Conservation (phyloP, 2,113 vertebrate species). For the Panthera leo region DNA sequence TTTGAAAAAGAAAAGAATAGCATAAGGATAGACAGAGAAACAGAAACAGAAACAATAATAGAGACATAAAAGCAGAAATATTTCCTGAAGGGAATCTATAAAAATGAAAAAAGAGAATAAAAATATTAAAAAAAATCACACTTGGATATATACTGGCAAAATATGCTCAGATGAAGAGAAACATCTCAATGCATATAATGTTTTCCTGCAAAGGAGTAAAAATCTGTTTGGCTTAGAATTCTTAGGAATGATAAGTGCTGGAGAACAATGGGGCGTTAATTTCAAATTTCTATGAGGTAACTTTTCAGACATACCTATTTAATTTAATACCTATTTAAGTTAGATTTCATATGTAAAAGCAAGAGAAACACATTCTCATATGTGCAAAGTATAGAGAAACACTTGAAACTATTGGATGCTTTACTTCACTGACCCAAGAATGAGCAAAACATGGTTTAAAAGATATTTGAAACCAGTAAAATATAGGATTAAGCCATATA, state of each 20-base stretch:
- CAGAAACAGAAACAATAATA: not conserved
- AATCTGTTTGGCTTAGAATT: not conserved
- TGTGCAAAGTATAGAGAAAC: not conserved
- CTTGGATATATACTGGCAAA: not conserved
- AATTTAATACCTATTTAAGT: not conserved
- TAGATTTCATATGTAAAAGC: not conserved
- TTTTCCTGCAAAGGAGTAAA: not conserved
- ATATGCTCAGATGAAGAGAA: conserved; percentile 19
- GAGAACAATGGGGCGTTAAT: not conserved
- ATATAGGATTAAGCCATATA: conserved; percentile 1
- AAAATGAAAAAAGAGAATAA: conserved; percentile 14
- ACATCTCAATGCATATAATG: not conserved
- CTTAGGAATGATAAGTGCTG: not conserved
- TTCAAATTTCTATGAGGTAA: not conserved
- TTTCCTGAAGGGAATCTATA: not conserved
- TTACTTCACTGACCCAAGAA: not conserved
- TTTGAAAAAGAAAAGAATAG: not conserved
- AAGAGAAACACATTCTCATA: not conserved
- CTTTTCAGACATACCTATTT: not conserved
- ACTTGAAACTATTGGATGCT: not conserved
- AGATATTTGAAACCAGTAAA: not conserved
- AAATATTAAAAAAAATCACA: not conserved
- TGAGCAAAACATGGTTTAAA: not conserved
- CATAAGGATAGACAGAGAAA: not conserved
- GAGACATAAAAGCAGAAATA: not conserved